Conservation (phyloP, 1,140 invertebrate genomes). For the Sesamia nonagrioides region DNA sequence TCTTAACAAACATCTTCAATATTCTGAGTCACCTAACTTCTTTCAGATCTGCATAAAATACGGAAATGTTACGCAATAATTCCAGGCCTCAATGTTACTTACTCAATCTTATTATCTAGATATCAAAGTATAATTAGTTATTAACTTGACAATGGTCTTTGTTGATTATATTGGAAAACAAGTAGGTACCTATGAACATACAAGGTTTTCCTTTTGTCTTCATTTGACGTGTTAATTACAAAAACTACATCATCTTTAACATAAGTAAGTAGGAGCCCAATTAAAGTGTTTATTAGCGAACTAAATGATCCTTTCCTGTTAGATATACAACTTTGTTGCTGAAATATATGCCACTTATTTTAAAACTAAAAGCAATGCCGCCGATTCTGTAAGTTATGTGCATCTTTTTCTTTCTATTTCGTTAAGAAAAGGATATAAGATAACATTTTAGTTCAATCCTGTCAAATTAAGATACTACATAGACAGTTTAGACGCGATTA, state of each 20-base stretch:
- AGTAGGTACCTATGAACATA: not conserved
- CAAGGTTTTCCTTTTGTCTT: constrained; percentile 34
- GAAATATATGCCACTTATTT: too few relatives aligned
- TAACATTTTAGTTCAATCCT: too few relatives aligned
- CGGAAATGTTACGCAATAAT: constrained; percentile 21
- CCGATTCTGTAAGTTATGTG: too few relatives aligned
- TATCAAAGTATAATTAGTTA: not conserved
- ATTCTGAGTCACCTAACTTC: constrained; percentile 7
- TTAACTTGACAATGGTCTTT: constrained; percentile 26
- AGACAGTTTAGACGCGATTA: too few relatives aligned
- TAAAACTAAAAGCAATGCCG: too few relatives aligned
- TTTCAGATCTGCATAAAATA: not conserved
- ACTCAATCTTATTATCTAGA: constrained; percentile 9
- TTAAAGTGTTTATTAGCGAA: not conserved
- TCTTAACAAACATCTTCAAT: not conserved
- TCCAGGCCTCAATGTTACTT: constrained; percentile 2
- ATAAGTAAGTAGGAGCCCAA: not conserved
- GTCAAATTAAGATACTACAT: too few relatives aligned
- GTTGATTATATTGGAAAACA: constrained; percentile 13
- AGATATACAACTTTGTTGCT: not conserved
- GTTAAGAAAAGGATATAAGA: too few relatives aligned
- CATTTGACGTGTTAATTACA: constrained; percentile 21
- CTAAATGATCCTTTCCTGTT: not conserved
- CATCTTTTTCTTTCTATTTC: too few relatives aligned
- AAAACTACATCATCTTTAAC: constrained; percentile 11